A percentile compares a stretch with the other conserved stretches of the same genome.
phyloP scores from a whole-genome alignment of 2,113 vertebrate species.

The Mystacornis crossleyi region DNA sequence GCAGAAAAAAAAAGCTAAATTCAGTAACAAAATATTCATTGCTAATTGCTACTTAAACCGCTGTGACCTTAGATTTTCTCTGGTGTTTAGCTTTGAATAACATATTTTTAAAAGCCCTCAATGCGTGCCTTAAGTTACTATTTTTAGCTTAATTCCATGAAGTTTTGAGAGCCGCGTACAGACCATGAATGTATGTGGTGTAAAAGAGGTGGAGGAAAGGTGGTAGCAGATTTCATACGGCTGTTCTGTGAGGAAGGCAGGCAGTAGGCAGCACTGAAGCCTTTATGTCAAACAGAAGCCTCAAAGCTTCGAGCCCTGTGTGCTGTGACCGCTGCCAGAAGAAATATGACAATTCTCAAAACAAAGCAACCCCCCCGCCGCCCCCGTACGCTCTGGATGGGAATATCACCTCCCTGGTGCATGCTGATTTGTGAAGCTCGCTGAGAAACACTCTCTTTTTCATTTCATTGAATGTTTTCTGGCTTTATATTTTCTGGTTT shows the following conservation, averaged over 20 bases:
- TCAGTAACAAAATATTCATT: not conserved
- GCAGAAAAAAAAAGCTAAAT: not conserved
- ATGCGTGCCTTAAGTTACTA: not conserved
- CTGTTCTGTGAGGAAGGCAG: not conserved
- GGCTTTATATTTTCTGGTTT: not conserved
- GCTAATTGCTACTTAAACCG: not conserved
- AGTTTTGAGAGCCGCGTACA: rapidly evolving
- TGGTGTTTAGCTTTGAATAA: not conserved
- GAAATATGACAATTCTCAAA: not conserved
- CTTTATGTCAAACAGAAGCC: not conserved
- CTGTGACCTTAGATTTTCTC: not conserved
- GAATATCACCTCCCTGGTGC: not conserved
- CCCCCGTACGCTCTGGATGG: not conserved
- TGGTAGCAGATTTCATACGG: not conserved
- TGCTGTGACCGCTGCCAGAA: not conserved
- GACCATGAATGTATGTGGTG: not conserved
- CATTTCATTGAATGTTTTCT: not conserved
- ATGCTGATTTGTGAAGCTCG: not conserved
- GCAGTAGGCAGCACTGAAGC: not conserved
- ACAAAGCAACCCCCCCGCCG: not conserved
- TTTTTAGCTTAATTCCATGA: not conserved
- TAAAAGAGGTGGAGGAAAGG: not conserved
- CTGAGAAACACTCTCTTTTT: not conserved
- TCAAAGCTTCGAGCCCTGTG: not conserved
- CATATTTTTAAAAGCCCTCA: not conserved